Evolutionary conservation across 2,888 invertebrate species (phyloP), one percentile per base, ranked within the genome.

Genomic region (Coelinius sp.): DNA sequence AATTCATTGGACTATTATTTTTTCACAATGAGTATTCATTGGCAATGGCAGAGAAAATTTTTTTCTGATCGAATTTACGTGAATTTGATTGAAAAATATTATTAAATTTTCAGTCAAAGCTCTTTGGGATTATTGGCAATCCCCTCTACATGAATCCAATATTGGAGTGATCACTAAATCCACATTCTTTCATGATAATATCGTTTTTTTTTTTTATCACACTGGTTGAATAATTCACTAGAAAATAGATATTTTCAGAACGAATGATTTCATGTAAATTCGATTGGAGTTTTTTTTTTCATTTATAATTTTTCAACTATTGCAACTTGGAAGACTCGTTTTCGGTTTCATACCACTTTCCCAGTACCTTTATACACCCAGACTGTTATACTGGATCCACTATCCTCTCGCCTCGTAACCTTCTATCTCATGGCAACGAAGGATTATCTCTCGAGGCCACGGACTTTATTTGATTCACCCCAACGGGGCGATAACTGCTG

Each of bases 361-460:
- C 14, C 38, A 25, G 20, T 35, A 20, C 59, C 35, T 31, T 31
- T 38, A 53, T 38, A 38, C 5, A 38, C 10, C 67, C 24, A 52
- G 22, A 14, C 49, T 46, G 12, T 44, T 62, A n/a, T n/a, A 68
- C 59, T 62, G 62, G 17, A 46, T 46, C 62, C 59, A 62, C 59
- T 68, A 59, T 56, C 44, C 52, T 63, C 62, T 49, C 63, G 49
- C 49, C 52, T 63, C 63, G 63, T 63, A 69, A 35, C 35, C 14
- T 63, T 35, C 24, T 41, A 35, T 46, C 24, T 14, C 35, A 20
- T 63, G 62, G 35, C 24, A 62, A 25, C 49, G 63, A 31, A 62
- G 63, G 69, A 69, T 69, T 69, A 69, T 69, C 69, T 69, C 49
- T 63, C 59, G 68, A n/a, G 68, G 68, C 59, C 49, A 63, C 63